Base-by-base conservation (phyloP, 2,113 vertebrate genomes). In the Artemisiospiza belli region DNA sequence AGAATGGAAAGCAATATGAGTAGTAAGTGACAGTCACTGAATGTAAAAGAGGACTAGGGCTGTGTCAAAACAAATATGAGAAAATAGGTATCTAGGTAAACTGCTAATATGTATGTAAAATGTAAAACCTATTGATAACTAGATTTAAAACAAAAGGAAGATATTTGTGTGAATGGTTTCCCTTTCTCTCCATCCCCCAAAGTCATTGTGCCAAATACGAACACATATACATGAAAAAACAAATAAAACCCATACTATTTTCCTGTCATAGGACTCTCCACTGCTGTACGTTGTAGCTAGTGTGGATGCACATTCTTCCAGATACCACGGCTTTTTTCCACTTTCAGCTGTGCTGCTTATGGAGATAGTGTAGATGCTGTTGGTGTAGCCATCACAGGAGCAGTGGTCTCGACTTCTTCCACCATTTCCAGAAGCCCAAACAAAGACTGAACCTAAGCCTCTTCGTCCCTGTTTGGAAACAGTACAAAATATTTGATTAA, bases 311-410 rank as follows among this genome's bases (percentile, higher is more conserved):
- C 99, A 99, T 92, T 99, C 99, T 97, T 99, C 99, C 92, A 99
- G 98, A 97, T 99, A 99, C 99, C 99, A 99, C 0, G 99, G 99
- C 83, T 99, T 99, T 95, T 99, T 99, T 16, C 99, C 99, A 5
- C 99, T 99, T 96, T 99, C 99, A 3, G 99, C 99, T 9, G 99
- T 99, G 97, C 99, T 99, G 97, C 99, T 99, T 95, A 99, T 99
- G 88, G 99, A 99, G 96, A 99, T 99, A 87, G 99, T 99, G 94
- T 99, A 99, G 97, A 99, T 99, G 95, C 99, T 99, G 93, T 99
- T 99, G 96, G 99, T 99, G 97, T 99, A 99, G 89, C 99, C 99
- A 4, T 99, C 99, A 59, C 99, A 99, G 41, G 99, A 99, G 90
- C 99, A 99, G 96, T 99, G 99, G 96, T 99, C 99, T 92, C 99